Conservation (phyloP, 2,888 invertebrate species). For the Selenia dentaria region DNA sequence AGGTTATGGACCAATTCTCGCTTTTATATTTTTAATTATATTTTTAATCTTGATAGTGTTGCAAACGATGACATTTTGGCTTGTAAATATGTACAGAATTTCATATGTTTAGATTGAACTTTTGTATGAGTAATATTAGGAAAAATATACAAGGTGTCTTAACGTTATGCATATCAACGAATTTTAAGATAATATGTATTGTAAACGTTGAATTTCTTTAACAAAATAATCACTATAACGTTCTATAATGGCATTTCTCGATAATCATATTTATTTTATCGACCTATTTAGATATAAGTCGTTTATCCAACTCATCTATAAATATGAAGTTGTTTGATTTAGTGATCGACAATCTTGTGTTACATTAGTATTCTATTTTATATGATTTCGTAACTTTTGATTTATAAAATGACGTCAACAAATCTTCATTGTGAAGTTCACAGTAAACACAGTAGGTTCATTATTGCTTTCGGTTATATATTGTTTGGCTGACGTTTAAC, state of each 20-base stretch:
- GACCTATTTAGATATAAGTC: conserved; percentile 8
- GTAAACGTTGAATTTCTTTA: conserved; percentile 31
- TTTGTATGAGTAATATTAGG: conserved; percentile 72
- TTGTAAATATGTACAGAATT: conserved; percentile 76
- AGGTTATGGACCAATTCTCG: no score
- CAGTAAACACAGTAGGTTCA: no score
- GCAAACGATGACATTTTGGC: conserved; percentile 22
- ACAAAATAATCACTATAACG: conserved; percentile 27
- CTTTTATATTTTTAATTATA: no score
- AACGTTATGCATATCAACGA: conserved; percentile 84
- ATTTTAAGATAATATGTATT: conserved; percentile 57
- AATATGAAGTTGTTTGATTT: no score
- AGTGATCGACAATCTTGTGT: no score
- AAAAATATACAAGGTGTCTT: conserved; percentile 81
- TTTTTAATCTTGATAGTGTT: background rate
- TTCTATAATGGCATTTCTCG: conserved; percentile 18
- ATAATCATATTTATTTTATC: conserved; percentile 14
- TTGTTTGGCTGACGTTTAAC: no score
- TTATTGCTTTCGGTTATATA: no score
- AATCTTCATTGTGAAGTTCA: no score
- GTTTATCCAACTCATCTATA: no score
- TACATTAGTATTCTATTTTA: no score
- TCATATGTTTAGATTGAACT: conserved; percentile 49
- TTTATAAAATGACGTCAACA: no score
- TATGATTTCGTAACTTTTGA: no score